Evolutionary conservation across 2,797 vertebrate genomes (phyloP).

Genomic region (Chaunax sp.): DNA sequence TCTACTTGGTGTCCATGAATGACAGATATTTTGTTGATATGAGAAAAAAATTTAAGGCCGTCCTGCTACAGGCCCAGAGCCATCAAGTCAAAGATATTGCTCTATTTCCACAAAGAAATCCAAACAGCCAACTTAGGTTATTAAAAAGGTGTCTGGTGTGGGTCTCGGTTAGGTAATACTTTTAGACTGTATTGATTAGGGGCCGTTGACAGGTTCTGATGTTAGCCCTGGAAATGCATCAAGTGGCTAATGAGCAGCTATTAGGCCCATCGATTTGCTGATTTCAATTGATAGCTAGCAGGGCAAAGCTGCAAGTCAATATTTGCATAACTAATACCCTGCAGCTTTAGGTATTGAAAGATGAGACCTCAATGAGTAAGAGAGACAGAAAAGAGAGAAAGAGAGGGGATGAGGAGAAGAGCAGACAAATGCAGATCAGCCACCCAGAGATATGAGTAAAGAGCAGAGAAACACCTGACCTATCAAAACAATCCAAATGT

Average conservation of each 20-base stretch:
- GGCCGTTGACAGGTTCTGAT: constrained; percentile 84
- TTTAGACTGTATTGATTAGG: constrained; percentile 90
- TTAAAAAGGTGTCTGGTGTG: constrained; percentile 74
- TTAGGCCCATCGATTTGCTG: constrained; percentile 95
- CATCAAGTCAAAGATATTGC: constrained; percentile 11
- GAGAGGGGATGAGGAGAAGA: constrained; percentile 20
- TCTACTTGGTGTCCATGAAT: constrained; percentile 13
- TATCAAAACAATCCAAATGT: constrained; percentile 23
- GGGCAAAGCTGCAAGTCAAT: constrained; percentile 92
- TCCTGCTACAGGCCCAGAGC: constrained; percentile 7
- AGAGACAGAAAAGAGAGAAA: constrained; percentile 26
- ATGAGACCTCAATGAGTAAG: constrained; percentile 85
- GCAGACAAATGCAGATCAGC: constrained; percentile 22
- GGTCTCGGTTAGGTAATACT: constrained; percentile 85
- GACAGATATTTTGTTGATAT: constrained; percentile 41
- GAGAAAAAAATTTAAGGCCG: constrained; percentile 22
- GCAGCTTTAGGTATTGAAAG: constrained; percentile 86
- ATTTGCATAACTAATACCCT: constrained; percentile 93
- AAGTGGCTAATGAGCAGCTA: constrained; percentile 94
- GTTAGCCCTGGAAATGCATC: constrained; percentile 89
- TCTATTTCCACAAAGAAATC: constrained; percentile 39
- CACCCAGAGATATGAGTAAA: background rate
- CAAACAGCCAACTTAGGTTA: constrained; percentile 62
- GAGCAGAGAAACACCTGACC: constrained; percentile 6
- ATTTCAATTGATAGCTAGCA: constrained; percentile 95